Evolutionary conservation across 1,140 invertebrate genomes (phyloP).

Genomic region (Linepithema humile): DNA sequence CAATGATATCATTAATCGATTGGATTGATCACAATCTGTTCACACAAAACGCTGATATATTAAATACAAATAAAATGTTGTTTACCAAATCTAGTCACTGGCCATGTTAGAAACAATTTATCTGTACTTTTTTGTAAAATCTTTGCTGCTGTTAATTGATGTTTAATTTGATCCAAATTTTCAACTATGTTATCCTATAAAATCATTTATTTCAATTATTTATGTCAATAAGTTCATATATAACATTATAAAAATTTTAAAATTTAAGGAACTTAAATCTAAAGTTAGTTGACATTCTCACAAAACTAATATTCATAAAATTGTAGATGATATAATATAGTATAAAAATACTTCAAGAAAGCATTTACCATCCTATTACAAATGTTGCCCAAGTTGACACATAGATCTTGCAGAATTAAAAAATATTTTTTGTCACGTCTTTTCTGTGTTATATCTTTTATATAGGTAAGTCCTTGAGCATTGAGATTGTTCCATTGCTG

Average conservation of each 20-base stretch:
- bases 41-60: too few relatives aligned
- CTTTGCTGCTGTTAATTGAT: slow-evolving; percentile 65
- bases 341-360: neutral
- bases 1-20: too few relatives aligned
- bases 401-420: slow-evolving; percentile 66
- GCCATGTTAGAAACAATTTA: slow-evolving; percentile 76
- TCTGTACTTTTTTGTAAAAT: slow-evolving; percentile 57
- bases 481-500: slow-evolving; percentile 77
- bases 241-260: neutral
- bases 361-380: slow-evolving; percentile 70
- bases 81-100: slow-evolving; percentile 73
- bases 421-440: slow-evolving; percentile 70
- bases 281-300: neutral
- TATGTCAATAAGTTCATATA: neutral
- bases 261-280: neutral
- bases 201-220: slow-evolving; percentile 19
- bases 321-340: neutral
- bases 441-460: slow-evolving; percentile 71
- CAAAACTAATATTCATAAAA: slow-evolving; percentile 36
- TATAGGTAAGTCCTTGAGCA: slow-evolving; percentile 68
- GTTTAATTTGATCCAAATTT: slow-evolving; percentile 66
- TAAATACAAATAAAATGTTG: too few relatives aligned
- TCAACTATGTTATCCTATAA: slow-evolving; percentile 73
- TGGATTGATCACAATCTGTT: too few relatives aligned
- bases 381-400: slow-evolving; percentile 72